Conservation (phyloP, 2,113 vertebrate species). For the Abramis brama region DNA sequence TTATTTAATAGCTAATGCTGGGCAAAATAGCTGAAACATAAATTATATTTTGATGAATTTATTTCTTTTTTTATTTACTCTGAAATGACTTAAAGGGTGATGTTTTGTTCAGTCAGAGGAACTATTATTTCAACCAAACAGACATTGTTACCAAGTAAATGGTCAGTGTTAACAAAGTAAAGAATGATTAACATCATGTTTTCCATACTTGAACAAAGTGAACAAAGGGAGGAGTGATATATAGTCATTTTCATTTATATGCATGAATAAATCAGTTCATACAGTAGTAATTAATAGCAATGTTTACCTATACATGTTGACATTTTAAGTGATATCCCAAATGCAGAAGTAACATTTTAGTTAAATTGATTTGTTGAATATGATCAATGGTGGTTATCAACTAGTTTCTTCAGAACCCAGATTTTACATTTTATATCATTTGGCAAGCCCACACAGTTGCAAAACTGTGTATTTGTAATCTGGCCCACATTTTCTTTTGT, state of each 20-base stretch:
- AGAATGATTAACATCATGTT: too few relatives aligned
- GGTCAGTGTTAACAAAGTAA: neutral
- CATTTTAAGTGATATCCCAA: neutral
- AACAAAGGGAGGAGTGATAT: neutral
- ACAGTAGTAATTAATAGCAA: neutral
- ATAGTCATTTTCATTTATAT: neutral
- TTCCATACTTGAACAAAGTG: too few relatives aligned
- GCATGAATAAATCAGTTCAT: neutral
- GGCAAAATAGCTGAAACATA: neutral
- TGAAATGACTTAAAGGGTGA: neutral
- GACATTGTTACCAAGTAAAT: neutral
- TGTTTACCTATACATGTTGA: neutral
- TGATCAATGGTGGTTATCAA: too few relatives aligned
- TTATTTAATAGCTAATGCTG: neutral
- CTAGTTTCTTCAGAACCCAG: too few relatives aligned
- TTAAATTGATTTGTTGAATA: too few relatives aligned
- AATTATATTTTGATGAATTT: neutral
- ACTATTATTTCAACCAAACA: too few relatives aligned
- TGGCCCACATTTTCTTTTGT: neutral
- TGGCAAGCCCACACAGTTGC: neutral
- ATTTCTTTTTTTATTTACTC: neutral
- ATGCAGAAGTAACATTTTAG: neutral
- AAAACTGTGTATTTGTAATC: neutral
- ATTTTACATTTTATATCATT: neutral
- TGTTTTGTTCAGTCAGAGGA: neutral